Base-by-base conservation (phyloP, 2,113 vertebrate genomes). In the Lagopus muta region DNA sequence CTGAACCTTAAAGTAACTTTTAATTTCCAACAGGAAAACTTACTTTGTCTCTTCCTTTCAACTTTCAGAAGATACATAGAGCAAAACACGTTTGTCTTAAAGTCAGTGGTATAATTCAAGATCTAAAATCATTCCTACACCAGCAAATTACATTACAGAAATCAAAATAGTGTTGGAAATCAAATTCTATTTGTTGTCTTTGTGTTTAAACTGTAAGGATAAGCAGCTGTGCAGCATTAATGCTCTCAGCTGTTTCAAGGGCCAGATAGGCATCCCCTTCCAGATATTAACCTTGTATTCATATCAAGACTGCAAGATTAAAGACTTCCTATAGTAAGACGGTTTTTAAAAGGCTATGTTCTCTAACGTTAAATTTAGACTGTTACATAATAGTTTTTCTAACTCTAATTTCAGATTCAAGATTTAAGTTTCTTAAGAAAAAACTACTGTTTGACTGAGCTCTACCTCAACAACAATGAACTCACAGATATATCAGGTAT, bases 401-500 rank as follows among this genome's bases (percentile, higher is more conserved):
- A 88, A 93, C 32, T 97, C 40, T 96, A 45, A 73, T 97, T 98
- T 97, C 96, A 98, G 98, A 98, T 98, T 74, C 95, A 97, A 60
- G 97, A 97, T 66, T 93, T 98, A 94, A 95, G 58, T 84, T 98
- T 97, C 94, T 86, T 97, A 70, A 94, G 79, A 27, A 82, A 96
- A 94, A 98, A 97, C 94, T 98, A 94, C 70, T 97, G 97, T 89
- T 80, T 98, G 96, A 97, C 97, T 55, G 98, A 98, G 93, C 87
- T 98, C 18, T 98, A 98, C 81, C 97, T 98, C 71, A 96, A 98
- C 91, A 94, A 98, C 74, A 98, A 98, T 40, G 94, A 95, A 50
- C 93, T 98, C 66, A 97, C 93, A 92, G 96, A 96, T 86, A 92
- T 98, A 95, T 96, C 96, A 98, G 98, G 98, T 98, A 98, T 12